Evolutionary conservation across 2,888 invertebrate genomes (phyloP).

Genomic region (Thymelicus acteon): DNA sequence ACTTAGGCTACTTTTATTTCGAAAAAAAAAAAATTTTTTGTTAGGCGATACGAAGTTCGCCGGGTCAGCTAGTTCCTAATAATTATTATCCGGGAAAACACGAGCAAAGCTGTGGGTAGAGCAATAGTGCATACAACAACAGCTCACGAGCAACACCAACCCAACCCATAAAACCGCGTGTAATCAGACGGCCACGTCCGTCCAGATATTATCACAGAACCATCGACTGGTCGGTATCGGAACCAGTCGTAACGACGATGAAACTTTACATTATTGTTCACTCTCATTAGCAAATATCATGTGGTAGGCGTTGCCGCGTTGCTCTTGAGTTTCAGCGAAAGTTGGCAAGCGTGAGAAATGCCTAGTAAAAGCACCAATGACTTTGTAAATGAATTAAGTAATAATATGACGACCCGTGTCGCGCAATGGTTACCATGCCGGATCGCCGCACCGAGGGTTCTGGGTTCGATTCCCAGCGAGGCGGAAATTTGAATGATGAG

Average conservation of each 20-base stretch:
- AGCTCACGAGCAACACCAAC: slow-evolving; percentile 54
- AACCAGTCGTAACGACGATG: slow-evolving; percentile 49
- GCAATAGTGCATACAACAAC: slow-evolving; percentile 32
- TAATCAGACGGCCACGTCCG: slow-evolving; percentile 46
- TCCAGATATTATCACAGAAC: slow-evolving; percentile 61
- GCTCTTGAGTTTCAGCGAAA: slow-evolving; percentile 6
- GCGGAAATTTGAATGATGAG: too few relatives aligned
- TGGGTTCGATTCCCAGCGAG: too few relatives aligned
- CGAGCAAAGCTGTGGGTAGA: too few relatives aligned
- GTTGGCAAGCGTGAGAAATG: slow-evolving; percentile 7
- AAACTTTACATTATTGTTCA: slow-evolving; percentile 48
- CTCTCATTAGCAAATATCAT: slow-evolving; percentile 40
- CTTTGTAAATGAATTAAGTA: not conserved
- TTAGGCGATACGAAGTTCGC: too few relatives aligned
- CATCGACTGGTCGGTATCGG: slow-evolving; percentile 55
- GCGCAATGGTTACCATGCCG: too few relatives aligned
- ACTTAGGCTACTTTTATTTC: too few relatives aligned
- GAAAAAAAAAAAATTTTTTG: too few relatives aligned
- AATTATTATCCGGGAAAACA: too few relatives aligned
- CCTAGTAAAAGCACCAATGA: not conserved
- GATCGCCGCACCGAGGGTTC: too few relatives aligned
- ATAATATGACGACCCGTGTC: too few relatives aligned
- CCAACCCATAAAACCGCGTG: slow-evolving; percentile 53
- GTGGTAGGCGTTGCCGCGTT: slow-evolving; percentile 3
- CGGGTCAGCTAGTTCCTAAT: too few relatives aligned